Evolutionary conservation across 2,113 vertebrate species (phyloP), one percentile per base, ranked within the genome.

Genomic region (Empidonax traillii): DNA sequence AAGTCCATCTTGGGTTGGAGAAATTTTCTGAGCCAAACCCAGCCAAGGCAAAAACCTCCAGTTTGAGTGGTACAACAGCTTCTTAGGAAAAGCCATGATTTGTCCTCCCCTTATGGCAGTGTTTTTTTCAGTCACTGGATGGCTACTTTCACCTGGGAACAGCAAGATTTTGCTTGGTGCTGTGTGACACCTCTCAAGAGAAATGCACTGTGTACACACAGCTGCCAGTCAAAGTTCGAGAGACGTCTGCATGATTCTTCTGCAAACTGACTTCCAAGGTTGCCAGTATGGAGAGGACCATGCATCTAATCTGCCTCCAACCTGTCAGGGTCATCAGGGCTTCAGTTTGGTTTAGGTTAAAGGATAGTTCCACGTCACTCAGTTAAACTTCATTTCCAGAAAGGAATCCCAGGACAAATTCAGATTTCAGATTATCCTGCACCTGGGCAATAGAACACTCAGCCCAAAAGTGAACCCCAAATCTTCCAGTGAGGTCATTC

Each of bases 171-270:
- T 83, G 1, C 16, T 73, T 71, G 14, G 16, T 72, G 33, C 39
- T 39, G 1, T 11, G 5, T 1, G 10, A 8, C 13, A 78, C 2
- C 9, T 78, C 41, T 66, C 31, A 9, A 6, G 14, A 81, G 12
- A 51, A 41, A 43, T 58, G 49, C 27, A 51, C 14, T 49, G 23
- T 1, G 6, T 33, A 17, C 14, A 49, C 0, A 0, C 6, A 55
- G 6, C 5, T 59, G 28, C 46, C 30, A 58, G 49, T 19, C 21
- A 80, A 46, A 69, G 28, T 23, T 74, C 10, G 25, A 59, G 41
- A 61, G 15, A 61, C 9, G 30, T 44, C 44, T 37, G 28, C 14
- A 35, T 10, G 17, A 25, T 31, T 85, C n/a, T 80, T 68, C 53
- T 51, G 22, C 4, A 91, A 56, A 87, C 37, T 76, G 6, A 22